Base-by-base conservation (phyloP, 2,797 vertebrate species). In the Coregonus sp. region DNA sequence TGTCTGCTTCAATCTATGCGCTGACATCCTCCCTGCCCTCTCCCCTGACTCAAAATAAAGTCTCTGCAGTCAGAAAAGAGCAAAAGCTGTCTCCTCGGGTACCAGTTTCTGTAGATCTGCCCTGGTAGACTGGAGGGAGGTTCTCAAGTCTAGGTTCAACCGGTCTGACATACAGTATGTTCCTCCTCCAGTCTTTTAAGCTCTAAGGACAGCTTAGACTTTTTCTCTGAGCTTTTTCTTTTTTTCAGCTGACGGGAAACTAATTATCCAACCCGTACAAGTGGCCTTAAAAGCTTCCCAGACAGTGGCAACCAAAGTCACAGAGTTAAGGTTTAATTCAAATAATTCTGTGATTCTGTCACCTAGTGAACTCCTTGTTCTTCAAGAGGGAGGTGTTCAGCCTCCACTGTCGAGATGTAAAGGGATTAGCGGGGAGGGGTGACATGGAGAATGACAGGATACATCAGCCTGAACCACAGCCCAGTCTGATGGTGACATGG, bases 281-380 rank as follows among this genome's bases (percentile, higher is more conserved):
- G 65, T 67, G 16, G 65, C 65, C 29, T 67, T 67, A 35, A 31
- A 67, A 29, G 31, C 65, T 29, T 67, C 65, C 65, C 65, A 67
- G 65, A 33, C 25, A 14, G 31, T 67, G 65, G 14, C 25, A 11
- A 35, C 4, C 7, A 2, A 15, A 18, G 25, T 14, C 18, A 67
- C 65, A 33, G 11, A 67, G 3, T 33, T 65, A 3, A 12, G 20
- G 20, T 25, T 65, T n/a, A 65, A 25, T 7, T n/a, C 61, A 65
- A 65, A 12, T 1, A 65, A 29, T n/a, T 65, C 20, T 9, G 9
- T 3, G 20, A 65, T 65, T 25, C 20, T 9, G 7, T 29, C 20
- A n/a, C 18, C 25, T 25, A 12, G 31, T 35, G 15, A 31, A 67
- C 0, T 5, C 31, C 31, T 16, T 3, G 31, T 31, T 31, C 12